phyloP scores from a whole-genome alignment of 1,140 invertebrate species.

The Antheraea mylitta region DNA sequence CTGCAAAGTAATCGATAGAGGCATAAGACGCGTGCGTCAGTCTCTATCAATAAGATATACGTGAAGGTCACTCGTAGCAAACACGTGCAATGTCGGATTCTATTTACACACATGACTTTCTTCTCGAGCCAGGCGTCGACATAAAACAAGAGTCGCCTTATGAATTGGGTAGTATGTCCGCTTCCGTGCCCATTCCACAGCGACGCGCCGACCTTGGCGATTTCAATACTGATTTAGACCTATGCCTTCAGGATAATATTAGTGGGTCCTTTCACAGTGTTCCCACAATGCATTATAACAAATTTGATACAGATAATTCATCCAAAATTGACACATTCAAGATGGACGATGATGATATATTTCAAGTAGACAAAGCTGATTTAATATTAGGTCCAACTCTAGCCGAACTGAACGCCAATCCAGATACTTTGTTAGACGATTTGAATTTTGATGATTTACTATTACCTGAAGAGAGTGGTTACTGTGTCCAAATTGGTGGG shows the following conservation, averaged over 20 bases:
- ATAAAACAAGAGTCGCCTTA: conserved; percentile 77
- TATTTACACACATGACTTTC: conserved; percentile 80
- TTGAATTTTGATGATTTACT: conserved; percentile 92
- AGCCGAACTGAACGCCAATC: conserved; percentile 92
- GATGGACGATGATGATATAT: conserved; percentile 93
- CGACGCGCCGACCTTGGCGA: conserved; percentile 74
- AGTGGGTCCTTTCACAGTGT: conserved; percentile 69
- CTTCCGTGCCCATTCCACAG: conserved; percentile 81
- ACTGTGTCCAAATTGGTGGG: conserved; percentile 72
- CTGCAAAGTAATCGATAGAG: conserved; percentile 71
- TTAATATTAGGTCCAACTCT: conserved; percentile 91
- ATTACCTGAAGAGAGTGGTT: conserved; percentile 83
- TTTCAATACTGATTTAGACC: conserved; percentile 77
- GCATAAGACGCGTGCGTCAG: conserved; percentile 68
- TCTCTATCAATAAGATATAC: conserved; percentile 71
- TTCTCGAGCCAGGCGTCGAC: conserved; percentile 75
- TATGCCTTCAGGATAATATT: conserved; percentile 71
- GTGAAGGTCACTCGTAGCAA: conserved; percentile 70
- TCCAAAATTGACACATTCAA: conserved; percentile 83
- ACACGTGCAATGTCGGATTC: conserved; percentile 80
- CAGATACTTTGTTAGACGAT: conserved; percentile 89
- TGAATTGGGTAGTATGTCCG: conserved; percentile 70
- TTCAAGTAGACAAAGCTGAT: conserved; percentile 93
- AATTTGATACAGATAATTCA: conserved; percentile 62
- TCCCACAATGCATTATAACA: conserved; percentile 69